These are phyloP conservation scores for Heliconius melpomene DNA, from an alignment of 1,140 invertebrate genomes.

Conservation along the genomic window DNA sequence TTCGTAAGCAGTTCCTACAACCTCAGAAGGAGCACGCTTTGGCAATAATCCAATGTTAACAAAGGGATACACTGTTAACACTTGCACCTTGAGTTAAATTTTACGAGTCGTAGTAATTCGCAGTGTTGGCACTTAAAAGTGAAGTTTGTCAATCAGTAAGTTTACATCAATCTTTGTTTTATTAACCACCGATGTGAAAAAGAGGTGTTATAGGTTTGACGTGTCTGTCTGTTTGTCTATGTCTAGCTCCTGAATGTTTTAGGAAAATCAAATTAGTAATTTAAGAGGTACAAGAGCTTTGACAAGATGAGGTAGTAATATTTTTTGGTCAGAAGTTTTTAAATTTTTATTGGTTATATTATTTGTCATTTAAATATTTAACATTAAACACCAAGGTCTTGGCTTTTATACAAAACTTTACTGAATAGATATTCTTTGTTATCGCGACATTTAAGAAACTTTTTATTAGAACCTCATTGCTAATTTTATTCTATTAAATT, in stretches of 20 bases:
- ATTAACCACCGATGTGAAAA: too few species aligned
- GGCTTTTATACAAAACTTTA: not conserved
- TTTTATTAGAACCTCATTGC: constrained; percentile 1
- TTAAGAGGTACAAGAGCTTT: too few species aligned
- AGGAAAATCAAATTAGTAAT: too few species aligned
- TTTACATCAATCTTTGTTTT: not conserved
- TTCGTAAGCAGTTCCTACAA: constrained; percentile 25
- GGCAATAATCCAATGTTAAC: constrained; percentile 37
- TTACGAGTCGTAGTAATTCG: constrained; percentile 25
- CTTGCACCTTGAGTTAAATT: constrained; percentile 22
- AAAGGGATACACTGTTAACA: constrained; percentile 35
- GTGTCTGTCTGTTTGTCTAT: too few species aligned
- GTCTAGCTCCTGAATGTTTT: too few species aligned
- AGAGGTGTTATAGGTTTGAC: too few species aligned
- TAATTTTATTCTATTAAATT: not conserved
- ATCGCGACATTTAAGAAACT: not conserved
- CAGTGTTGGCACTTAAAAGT: constrained; percentile 22
- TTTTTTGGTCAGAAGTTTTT: not conserved
- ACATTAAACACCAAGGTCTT: not conserved
- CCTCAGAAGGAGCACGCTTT: constrained; percentile 27
- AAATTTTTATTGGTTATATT: not conserved
- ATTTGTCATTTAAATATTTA: not conserved
- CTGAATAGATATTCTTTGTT: not conserved
- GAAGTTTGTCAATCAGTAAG: not conserved
- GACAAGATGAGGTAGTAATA: too few species aligned